Base-by-base conservation (phyloP, 37 sponge, comb jelly and placozoan species). In the Hormiphora californensis region DNA sequence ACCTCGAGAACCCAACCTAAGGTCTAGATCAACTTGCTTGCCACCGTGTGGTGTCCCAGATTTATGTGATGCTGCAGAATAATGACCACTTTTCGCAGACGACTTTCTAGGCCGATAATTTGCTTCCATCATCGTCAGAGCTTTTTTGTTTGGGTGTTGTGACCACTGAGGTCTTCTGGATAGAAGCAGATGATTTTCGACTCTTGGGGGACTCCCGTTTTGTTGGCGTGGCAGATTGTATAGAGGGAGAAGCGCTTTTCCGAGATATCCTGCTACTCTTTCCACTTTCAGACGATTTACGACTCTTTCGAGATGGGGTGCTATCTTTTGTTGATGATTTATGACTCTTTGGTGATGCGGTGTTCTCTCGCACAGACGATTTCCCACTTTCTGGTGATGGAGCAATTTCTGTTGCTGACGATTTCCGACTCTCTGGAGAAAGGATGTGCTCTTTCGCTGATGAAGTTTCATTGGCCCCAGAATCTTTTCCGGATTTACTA, bases 161-260 rank as follows among this genome's bases (percentile, higher is more conserved):
- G 53, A 15, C 15, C 9, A 17, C 53, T 49, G 53, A 15, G 15
- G 53, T 49, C 15, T 17, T 49, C 15, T 49, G n/a, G n/a, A n/a
- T n/a, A 12, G 61, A 57, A 28, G 30, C 27, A 57, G 61, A 5
- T 5, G 61, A 57, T 57, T 57, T 57, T 12, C n/a, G 9, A 30
- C 61, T 57, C 27, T 57, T 57, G 9, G 61, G 61, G 27, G 61
- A 57, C 61, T 57, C 27, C n/a, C n/a, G n/a, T n/a, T n/a, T n/a
- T n/a, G n/a, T n/a, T n/a, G n/a, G n/a, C 4, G 61, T 4, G n/a
- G 61, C 23, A 5, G 7, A 28, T 57, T 15, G n/a, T 25, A 23
- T 57, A 28, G n/a, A 28, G 27, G 61, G 61, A 57, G 61, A 57
- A 23, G n/a, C 27, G 61, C 61, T 12, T 57, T 30, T 57, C 4